A percentile compares a stretch with the other conserved stretches of the same genome.
Conservation (phyloP, 2,113 vertebrate genomes). For the Megaceryle torquata region DNA sequence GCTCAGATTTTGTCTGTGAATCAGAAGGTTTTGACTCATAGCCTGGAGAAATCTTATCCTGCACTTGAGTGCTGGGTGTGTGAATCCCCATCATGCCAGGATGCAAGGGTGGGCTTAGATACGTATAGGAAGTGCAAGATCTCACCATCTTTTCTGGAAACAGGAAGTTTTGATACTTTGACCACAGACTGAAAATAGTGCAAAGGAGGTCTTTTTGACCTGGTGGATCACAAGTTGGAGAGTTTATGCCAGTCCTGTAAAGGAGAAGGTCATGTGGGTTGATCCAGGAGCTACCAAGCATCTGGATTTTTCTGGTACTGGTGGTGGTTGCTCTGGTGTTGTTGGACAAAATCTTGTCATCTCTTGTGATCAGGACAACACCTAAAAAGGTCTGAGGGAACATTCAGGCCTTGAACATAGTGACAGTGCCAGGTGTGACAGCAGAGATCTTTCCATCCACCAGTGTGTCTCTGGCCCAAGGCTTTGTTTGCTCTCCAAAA, state of each 20-base stretch:
- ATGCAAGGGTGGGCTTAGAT: neutral
- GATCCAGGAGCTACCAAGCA: neutral
- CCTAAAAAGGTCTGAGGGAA: neutral
- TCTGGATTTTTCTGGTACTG: neutral
- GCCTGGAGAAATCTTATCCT: neutral
- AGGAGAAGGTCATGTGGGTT: neutral
- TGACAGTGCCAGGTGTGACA: neutral
- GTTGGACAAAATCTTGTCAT: neutral
- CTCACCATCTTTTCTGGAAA: neutral
- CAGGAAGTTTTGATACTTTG: neutral
- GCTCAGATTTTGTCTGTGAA: neutral
- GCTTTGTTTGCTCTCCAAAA: neutral
- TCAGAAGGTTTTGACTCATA: neutral
- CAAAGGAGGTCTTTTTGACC: neutral
- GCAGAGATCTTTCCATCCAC: neutral
- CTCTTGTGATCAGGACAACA: neutral
- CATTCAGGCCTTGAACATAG: neutral
- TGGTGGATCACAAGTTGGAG: neutral
- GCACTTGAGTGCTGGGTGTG: neutral
- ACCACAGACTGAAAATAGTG: neutral
- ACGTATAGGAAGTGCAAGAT: neutral
- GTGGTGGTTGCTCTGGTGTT: neutral
- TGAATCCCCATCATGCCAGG: fast-evolving
- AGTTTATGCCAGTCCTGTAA: neutral
- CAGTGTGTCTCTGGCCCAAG: neutral